A percentile compares a stretch with the other conserved stretches of the same genome.
Conservation (phyloP, 2,888 invertebrate species). For the Odontomyia ornata region DNA sequence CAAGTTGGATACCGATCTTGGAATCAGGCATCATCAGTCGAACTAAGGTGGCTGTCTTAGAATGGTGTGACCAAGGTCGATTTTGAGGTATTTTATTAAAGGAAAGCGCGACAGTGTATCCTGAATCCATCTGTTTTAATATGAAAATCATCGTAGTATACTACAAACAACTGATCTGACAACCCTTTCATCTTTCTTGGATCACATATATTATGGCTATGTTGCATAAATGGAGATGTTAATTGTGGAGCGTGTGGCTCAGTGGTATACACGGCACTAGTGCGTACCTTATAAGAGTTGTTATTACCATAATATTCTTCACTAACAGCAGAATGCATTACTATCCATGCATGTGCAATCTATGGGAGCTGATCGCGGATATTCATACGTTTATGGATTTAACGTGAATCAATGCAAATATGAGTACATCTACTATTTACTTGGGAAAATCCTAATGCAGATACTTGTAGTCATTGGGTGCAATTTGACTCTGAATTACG, state of each 20-base stretch:
- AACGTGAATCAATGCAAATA: slow-evolving; percentile 25
- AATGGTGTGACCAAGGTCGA: not conserved
- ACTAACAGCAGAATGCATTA: not conserved
- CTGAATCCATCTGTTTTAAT: not conserved
- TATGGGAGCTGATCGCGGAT: slow-evolving; percentile 6
- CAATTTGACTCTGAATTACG: not conserved
- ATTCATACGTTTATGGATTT: slow-evolving; percentile 21
- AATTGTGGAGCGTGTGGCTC: slow-evolving; percentile 37
- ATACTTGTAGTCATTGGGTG: not conserved
- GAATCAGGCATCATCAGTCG: not conserved
- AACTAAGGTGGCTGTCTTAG: not conserved
- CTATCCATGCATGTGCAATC: not conserved
- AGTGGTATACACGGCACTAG: not conserved
- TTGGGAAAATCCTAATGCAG: not conserved
- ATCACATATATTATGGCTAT: not conserved
- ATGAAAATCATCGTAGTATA: not conserved
- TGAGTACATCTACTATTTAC: not conserved
- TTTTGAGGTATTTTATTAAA: not conserved
- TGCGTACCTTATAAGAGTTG: not conserved
- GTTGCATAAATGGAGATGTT: slow-evolving; percentile 41
- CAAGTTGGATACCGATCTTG: slow-evolving; percentile 29
- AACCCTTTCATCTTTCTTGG: no score
- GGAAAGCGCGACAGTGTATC: not conserved
- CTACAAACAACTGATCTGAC: not conserved
- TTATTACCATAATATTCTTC: not conserved